These are phyloP conservation scores for Rotaria socialis DNA, from an alignment of 2,888 invertebrate species.

Conservation along the genomic window DNA sequence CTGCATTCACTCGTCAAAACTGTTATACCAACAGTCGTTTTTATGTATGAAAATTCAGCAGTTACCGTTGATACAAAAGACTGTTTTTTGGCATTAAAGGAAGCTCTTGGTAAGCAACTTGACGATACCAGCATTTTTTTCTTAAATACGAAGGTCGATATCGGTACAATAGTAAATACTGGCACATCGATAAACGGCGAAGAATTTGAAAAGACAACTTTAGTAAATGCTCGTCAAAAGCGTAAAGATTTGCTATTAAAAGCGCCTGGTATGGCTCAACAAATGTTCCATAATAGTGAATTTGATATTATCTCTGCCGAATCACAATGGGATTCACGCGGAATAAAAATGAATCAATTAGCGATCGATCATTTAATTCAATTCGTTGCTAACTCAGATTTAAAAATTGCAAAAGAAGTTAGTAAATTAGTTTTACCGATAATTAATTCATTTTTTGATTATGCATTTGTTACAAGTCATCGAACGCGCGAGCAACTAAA, in stretches of 20 bases:
- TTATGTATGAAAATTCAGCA: background rate
- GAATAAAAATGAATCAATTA: background rate
- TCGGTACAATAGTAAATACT: background rate
- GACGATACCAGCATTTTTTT: background rate
- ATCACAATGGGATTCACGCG: background rate
- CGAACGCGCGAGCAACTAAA: background rate
- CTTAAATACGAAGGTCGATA: background rate
- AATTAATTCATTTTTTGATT: background rate
- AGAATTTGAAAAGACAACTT: background rate
- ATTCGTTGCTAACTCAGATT: background rate
- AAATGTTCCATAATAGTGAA: background rate
- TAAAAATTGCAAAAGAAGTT: background rate
- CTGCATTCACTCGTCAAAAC: background rate
- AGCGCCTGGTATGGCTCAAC: background rate
- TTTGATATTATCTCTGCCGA: background rate
- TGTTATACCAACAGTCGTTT: background rate
- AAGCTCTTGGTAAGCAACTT: background rate
- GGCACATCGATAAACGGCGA: background rate
- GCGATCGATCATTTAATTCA: background rate
- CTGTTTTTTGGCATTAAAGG: constrained; percentile 7
- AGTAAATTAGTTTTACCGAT: background rate
- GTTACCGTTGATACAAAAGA: background rate
- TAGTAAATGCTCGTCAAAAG: background rate
- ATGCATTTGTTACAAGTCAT: background rate
- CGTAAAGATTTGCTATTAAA: background rate